phyloP scores from a whole-genome alignment of 1,140 invertebrate genomes.

The Cylas formicarius region DNA sequence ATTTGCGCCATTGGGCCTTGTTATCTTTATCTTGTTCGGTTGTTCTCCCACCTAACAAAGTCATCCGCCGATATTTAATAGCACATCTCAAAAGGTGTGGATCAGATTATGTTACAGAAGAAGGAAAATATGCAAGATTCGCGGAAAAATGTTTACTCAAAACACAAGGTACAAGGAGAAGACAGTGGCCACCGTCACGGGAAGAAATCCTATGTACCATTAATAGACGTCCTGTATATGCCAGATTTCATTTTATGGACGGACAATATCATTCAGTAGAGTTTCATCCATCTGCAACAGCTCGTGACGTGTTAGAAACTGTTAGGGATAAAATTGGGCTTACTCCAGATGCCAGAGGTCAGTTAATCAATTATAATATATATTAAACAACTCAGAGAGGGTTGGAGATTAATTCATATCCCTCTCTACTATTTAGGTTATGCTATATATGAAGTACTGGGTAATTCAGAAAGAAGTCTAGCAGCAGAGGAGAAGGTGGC shows the following conservation, averaged over 20 bases:
- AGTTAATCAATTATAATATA: too few species aligned
- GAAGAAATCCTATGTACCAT: slow-evolving; percentile 91
- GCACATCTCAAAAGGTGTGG: slow-evolving; percentile 83
- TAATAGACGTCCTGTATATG: slow-evolving; percentile 82
- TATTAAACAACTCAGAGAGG: too few species aligned
- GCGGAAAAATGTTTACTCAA: slow-evolving; percentile 85
- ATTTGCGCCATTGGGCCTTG: slow-evolving; percentile 86
- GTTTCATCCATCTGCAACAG: slow-evolving; percentile 89
- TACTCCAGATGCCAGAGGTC: slow-evolving; percentile 68
- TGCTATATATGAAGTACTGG: slow-evolving; percentile 52
- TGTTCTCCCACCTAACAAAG: slow-evolving; percentile 74
- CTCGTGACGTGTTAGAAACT: slow-evolving; percentile 81
- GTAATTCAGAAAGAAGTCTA: slow-evolving; percentile 75
- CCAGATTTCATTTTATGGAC: slow-evolving; percentile 88
- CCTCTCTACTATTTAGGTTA: slow-evolving; percentile 43
- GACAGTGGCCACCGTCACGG: slow-evolving; percentile 86
- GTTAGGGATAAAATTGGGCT: slow-evolving; percentile 91
- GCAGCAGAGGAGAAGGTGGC: slow-evolving; percentile 80
- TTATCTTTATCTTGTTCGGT: slow-evolving; percentile 83
- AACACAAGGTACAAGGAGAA: slow-evolving; percentile 75
- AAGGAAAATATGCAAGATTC: slow-evolving; percentile 90
- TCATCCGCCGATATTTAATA: slow-evolving; percentile 80
- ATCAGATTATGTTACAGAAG: slow-evolving; percentile 83
- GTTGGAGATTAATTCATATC: too few species aligned
- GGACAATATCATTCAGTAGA: slow-evolving; percentile 91